These are phyloP conservation scores for Leptarthrus brevirostris DNA, from an alignment of 2,888 invertebrate genomes.

Conservation along the genomic window DNA sequence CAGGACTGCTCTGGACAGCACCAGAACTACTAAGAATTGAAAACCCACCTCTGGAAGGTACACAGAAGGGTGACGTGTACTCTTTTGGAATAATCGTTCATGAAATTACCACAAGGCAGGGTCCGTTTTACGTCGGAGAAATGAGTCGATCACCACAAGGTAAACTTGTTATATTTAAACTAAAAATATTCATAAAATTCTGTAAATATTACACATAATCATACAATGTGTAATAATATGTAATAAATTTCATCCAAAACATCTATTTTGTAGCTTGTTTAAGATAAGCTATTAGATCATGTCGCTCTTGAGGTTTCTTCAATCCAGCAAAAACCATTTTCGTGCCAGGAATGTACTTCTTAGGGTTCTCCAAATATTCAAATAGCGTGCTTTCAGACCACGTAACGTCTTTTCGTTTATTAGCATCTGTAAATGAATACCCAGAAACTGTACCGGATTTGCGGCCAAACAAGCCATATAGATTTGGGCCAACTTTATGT, in stretches of 20 bases:
- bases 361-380: constrained; percentile 96
- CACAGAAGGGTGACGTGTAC: constrained; percentile 94
- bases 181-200: background rate
- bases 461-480: constrained; percentile 89
- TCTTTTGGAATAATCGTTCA: constrained; percentile 94
- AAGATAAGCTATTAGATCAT: constrained; percentile 93
- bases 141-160: constrained; percentile 77
- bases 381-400: constrained; percentile 95
- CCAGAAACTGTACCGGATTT: constrained; percentile 94
- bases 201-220: background rate
- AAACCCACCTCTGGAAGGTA: constrained; percentile 76
- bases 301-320: constrained; percentile 94
- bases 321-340: constrained; percentile 99
- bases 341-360: constrained; percentile 99
- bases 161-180: constrained; percentile 64
- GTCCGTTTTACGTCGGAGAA: constrained; percentile 84
- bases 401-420: constrained; percentile 94
- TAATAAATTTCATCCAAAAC: too few species aligned
- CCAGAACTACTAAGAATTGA: constrained; percentile 85
- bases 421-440: constrained; percentile 92
- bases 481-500: constrained; percentile 97
- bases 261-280: constrained; percentile 66
- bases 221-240: background rate
- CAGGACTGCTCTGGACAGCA: constrained; percentile 91
- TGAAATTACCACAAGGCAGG: constrained; percentile 89